Conservation (phyloP, 2,888 invertebrate species). For the Drosophila cognata region DNA sequence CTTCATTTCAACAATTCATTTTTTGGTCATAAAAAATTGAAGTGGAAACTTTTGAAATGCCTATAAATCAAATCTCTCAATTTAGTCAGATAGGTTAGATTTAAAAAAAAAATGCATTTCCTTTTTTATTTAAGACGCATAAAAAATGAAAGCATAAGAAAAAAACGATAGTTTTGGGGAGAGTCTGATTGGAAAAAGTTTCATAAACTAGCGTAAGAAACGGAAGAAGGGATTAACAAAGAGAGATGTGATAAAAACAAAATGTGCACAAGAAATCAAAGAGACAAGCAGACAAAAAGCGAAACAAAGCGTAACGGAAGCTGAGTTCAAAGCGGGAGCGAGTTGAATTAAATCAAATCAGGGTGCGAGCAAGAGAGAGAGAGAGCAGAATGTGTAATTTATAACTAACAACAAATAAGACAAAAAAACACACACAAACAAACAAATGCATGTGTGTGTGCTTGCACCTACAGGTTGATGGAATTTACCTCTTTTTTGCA, state of each 20-base stretch:
- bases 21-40: not conserved
- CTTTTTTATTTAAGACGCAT: not conserved
- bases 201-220: constrained; percentile 14
- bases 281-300: constrained; percentile 28
- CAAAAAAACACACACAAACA: constrained; percentile 20
- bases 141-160: constrained; percentile 51
- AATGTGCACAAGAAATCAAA: constrained; percentile 35
- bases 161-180: constrained; percentile 26
- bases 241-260: constrained; percentile 49
- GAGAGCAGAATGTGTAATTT: constrained; percentile 25
- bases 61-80: not conserved
- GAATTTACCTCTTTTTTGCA: constrained; percentile 70
- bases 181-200: constrained; percentile 24
- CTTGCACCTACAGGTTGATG: constrained; percentile 56
- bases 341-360: constrained; percentile 60
- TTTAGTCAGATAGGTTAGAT: not conserved
- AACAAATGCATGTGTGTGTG: constrained; percentile 7
- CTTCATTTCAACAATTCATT: not conserved
- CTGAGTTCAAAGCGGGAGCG: constrained; percentile 61
- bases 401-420: constrained; percentile 29
- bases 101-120: not conserved
- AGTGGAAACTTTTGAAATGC: not conserved
- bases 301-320: constrained; percentile 62
- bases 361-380: constrained; percentile 35
- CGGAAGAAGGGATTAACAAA: constrained; percentile 39